Percentiles rank a stretch among this genome's conserved stretches.
phyloP scores from a whole-genome alignment of 1,140 invertebrate genomes.

The Homarus americanus region DNA sequence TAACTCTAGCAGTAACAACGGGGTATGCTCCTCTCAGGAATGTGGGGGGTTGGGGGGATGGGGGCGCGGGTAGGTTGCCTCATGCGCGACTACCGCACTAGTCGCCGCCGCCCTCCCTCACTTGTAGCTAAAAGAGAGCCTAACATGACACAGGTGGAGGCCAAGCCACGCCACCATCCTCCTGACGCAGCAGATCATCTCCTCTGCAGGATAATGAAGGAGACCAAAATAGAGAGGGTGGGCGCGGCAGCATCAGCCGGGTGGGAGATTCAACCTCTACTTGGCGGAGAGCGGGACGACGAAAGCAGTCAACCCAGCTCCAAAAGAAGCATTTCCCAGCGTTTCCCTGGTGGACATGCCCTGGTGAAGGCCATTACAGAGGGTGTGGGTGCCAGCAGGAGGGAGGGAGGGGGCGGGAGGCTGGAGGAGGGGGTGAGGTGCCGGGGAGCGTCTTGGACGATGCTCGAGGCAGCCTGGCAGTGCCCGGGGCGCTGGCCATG shows the following conservation, averaged over 20 bases:
- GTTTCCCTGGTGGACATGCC: background rate
- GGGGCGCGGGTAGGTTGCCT: conserved; percentile 22
- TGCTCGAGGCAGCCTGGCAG: conserved; percentile 46
- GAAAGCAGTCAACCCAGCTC: conserved; percentile 22
- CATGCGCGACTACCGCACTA: conserved; percentile 12
- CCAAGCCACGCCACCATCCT: background rate
- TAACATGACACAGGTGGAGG: background rate
- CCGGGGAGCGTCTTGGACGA: conserved; percentile 24
- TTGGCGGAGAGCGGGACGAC: conserved; percentile 19
- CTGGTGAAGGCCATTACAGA: background rate
- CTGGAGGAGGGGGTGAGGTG: conserved; percentile 14
- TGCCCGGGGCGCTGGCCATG: conserved; percentile 44
- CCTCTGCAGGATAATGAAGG: background rate
- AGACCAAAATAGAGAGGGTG: background rate
- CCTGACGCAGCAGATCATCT: background rate
- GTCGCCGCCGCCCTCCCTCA: background rate
- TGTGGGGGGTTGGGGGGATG: conserved; percentile 45
- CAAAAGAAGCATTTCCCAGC: conserved; percentile 18
- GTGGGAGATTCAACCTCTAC: conserved; percentile 28
- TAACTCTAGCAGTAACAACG: conserved; percentile 72
- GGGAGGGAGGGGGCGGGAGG: background rate
- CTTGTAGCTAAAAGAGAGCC: background rate
- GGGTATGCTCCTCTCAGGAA: conserved; percentile 69
- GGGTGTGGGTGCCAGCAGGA: background rate
- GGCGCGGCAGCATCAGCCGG: conserved; percentile 24